Conservation (phyloP, 2,888 invertebrate genomes). For the Aricia artaxerxes region DNA sequence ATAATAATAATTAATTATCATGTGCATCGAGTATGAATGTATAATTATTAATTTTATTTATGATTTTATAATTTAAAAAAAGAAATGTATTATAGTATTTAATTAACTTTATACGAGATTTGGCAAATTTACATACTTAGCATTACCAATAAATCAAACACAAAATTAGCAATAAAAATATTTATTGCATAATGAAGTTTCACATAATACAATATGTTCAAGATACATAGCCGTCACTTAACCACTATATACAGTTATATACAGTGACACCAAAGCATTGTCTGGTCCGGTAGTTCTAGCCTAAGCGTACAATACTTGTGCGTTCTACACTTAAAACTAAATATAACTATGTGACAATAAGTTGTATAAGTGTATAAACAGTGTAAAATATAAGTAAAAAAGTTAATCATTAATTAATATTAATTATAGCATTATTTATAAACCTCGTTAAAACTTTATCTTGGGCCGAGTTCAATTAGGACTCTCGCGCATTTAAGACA, state of each 20-base stretch:
- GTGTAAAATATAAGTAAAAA: constrained; percentile 5
- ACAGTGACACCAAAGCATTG: not conserved
- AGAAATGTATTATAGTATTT: no score
- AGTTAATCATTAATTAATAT: not conserved
- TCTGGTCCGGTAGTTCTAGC: not conserved
- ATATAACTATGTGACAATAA: constrained; percentile 5
- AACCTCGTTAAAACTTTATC: not conserved
- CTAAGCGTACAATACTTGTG: constrained; percentile 2
- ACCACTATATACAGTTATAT: constrained; percentile 20
- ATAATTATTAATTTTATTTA: no score
- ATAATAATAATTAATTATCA: no score
- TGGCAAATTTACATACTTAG: no score
- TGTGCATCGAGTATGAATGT: no score
- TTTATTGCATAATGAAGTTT: constrained; percentile 19
- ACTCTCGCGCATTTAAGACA: not conserved
- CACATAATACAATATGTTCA: constrained; percentile 2
- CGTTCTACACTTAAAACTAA: constrained; percentile 22
- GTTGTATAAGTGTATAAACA: constrained; percentile 5
- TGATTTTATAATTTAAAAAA: no score
- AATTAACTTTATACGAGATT: no score
- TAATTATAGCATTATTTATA: not conserved
- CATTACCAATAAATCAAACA: not conserved
- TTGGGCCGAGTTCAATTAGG: not conserved
- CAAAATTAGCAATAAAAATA: constrained; percentile 17
- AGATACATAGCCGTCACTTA: constrained; percentile 21